phyloP scores from a whole-genome alignment of 1,140 invertebrate genomes.

The Psilanteris sp. region DNA sequence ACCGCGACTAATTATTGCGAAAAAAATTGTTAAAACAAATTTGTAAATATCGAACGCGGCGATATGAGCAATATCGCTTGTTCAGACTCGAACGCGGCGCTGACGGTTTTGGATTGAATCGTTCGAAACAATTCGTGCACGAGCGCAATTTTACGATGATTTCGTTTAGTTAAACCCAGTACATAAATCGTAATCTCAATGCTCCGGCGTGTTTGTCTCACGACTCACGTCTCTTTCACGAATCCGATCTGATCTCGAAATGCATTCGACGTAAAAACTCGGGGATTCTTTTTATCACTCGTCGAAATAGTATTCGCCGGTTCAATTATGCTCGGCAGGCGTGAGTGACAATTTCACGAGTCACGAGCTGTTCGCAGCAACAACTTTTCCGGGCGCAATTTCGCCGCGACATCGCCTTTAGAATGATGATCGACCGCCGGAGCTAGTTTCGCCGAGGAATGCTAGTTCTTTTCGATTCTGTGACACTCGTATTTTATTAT shows the following conservation, averaged over 20 bases:
- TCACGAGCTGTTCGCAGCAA: conserved; percentile 52
- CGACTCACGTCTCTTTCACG: conserved; percentile 16
- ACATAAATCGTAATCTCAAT: neutral
- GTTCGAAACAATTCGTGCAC: too few relatives aligned
- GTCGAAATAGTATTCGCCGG: conserved; percentile 21
- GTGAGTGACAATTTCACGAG: conserved; percentile 50
- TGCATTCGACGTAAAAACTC: conserved; percentile 34
- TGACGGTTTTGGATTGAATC: too few relatives aligned
- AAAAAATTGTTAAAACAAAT: neutral
- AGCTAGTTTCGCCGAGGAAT: conserved; percentile 20
- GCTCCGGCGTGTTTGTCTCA: neutral
- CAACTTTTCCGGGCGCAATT: conserved; percentile 55
- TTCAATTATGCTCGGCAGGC: conserved; percentile 46
- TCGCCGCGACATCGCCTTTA: conserved; percentile 34
- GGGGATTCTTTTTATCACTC: conserved; percentile 36
- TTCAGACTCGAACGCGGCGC: too few relatives aligned
- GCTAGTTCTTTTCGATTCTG: conserved; percentile 53
- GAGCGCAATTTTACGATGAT: too few relatives aligned
- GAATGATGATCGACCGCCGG: conserved; percentile 54
- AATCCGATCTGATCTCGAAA: conserved; percentile 35
- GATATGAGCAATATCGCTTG: too few relatives aligned
- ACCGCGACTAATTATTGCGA: too few relatives aligned
- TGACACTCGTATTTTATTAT: conserved; percentile 64
- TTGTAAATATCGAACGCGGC: too few relatives aligned
- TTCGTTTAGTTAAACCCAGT: neutral